phyloP scores from a whole-genome alignment of 2,113 vertebrate species.

The Parus major region DNA sequence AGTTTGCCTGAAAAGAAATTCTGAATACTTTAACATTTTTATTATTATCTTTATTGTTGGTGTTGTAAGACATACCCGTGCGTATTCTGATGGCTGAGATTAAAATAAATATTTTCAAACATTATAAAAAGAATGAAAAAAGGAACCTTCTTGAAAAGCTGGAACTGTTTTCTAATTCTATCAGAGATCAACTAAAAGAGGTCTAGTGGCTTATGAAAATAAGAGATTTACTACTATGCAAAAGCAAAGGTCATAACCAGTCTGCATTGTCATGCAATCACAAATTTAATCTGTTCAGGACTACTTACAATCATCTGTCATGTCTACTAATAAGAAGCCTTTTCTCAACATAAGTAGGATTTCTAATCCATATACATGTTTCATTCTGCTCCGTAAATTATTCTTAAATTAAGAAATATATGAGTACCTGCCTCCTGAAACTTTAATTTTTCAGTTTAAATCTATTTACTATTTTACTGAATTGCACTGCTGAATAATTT shows the following conservation, averaged over 20 bases:
- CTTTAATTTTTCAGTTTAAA: not conserved
- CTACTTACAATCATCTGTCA: not conserved
- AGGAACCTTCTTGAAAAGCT: not conserved
- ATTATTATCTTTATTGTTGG: not conserved
- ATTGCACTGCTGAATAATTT: not conserved
- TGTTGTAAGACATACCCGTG: not conserved
- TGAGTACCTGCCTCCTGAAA: not conserved
- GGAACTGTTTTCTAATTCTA: not conserved
- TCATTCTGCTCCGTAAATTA: fast-evolving
- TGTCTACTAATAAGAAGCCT: not conserved
- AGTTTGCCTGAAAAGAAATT: not conserved
- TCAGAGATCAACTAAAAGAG: not conserved
- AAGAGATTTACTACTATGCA: not conserved
- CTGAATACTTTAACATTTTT: not conserved
- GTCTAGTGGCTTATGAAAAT: not conserved
- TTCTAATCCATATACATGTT: not conserved
- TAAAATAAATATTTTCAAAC: not conserved
- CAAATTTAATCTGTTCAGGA: not conserved
- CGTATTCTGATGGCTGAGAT: not conserved
- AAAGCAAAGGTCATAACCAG: not conserved
- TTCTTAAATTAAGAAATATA: not conserved
- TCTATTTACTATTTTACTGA: not conserved
- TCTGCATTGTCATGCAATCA: not conserved
- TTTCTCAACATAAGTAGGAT: not conserved
- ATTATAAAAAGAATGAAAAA: not conserved